Evolutionary conservation across 2,113 vertebrate genomes (phyloP), one percentile per base, ranked within the genome.

Genomic region (Lycaon pictus): DNA sequence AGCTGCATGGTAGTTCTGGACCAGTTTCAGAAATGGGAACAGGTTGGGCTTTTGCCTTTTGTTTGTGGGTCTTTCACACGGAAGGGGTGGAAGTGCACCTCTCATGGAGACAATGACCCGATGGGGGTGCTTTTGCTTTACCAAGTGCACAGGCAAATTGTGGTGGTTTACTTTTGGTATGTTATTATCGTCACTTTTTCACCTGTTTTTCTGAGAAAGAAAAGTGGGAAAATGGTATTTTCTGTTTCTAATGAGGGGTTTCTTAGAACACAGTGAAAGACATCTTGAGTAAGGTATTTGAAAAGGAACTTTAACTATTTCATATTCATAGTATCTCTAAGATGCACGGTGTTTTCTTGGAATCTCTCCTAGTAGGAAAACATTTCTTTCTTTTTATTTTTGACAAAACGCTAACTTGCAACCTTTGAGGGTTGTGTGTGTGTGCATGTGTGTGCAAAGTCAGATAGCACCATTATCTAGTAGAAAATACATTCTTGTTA

Each of bases 221-320:
- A 95, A 97, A 91, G 63, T 35, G 35, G 37, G 7, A 51, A 72
- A 91, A 90, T 77, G 27, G 1, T 76, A 2, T 82, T 90, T 94
- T 80, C 22, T 58, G 17, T 92, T 95, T 87, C 27, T 95, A 67
- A 63, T 84, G 77, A 15, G 79, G 95, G 92, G 15, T 4, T 81
- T 95, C 43, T 95, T 96, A 79, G 91, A 97, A 97, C 72, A 96
- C 77, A 92, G 27, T 97, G 60, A 87, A 97, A 96, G 23, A 90
- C 95, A 55, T 91, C 10, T 86, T 35, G 1, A 93, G 9, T 6
- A 96, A 96, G 48, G 65, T 93, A 43, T 3, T 90, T 96, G 97
- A 94, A 97, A 97, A 7, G 86, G 69, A 96, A 96, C 5, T 58
- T 96, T 29, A 90, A 98, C 79, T 65, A 84, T 92, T 93, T 92